A percentile compares a stretch with the other conserved stretches of the same genome.
phyloP scores from a whole-genome alignment of 2,888 invertebrate genomes.

The Monoplex corrugatus region DNA sequence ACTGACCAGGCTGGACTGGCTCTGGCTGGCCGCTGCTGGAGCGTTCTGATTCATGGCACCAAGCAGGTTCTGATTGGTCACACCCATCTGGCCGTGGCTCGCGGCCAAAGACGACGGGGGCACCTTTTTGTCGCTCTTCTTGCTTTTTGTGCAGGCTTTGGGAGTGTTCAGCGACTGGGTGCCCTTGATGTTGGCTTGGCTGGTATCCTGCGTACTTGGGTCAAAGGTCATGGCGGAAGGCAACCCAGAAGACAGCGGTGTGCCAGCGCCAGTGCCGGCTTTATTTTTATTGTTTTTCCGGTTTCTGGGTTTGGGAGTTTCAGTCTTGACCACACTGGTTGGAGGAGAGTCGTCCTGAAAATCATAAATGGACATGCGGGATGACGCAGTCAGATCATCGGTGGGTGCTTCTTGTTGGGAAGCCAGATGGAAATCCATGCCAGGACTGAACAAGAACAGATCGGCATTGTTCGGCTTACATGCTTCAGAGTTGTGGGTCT shows the following conservation, averaged over 20 bases:
- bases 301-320: slow-evolving; percentile 34
- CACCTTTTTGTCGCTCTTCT: slow-evolving; percentile 39
- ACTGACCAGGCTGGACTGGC: not conserved
- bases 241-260: not conserved
- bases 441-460: slow-evolving; percentile 34
- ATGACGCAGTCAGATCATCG: slow-evolving; percentile 19
- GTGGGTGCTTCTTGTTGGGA: not conserved
- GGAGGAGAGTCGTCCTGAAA: slow-evolving; percentile 69
- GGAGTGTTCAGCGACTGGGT: slow-evolving; percentile 30
- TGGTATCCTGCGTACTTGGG: not conserved
- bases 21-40: not conserved
- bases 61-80: too few relatives aligned
- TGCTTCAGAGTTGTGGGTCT: not conserved
- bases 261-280: not conserved
- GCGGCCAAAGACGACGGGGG: not conserved
- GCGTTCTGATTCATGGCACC: too few relatives aligned
- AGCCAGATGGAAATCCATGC: slow-evolving; percentile 12
- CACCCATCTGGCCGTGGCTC: not conserved
- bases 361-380: slow-evolving; percentile 69
- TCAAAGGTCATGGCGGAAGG: slow-evolving; percentile 24
- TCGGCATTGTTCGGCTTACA: not conserved
- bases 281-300: slow-evolving; percentile 40
- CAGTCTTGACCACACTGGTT: slow-evolving; percentile 43
- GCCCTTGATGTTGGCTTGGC: slow-evolving; percentile 1
- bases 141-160: slow-evolving; percentile 50